Conservation (phyloP, 1,140 invertebrate genomes). For the Lutraria rhynchaena region DNA sequence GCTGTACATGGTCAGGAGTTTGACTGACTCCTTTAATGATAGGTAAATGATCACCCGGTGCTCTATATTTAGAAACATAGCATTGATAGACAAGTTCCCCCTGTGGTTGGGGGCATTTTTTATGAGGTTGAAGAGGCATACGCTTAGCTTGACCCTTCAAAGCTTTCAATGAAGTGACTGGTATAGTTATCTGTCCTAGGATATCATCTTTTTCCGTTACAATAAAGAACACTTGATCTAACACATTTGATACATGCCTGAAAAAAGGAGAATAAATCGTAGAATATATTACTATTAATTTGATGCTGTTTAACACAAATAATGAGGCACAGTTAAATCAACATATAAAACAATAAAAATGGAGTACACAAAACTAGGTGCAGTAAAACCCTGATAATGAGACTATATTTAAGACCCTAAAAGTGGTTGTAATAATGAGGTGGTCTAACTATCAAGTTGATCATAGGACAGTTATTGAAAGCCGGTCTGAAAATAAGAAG, state of each 20-base stretch:
- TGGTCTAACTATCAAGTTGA: too few relatives aligned
- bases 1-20: conserved; percentile 18
- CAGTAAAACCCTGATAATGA: too few relatives aligned
- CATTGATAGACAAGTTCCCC: conserved; percentile 78
- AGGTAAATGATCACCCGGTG: conserved; percentile 54
- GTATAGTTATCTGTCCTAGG: conserved; percentile 76
- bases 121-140: conserved; percentile 74
- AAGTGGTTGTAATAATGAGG: too few relatives aligned
- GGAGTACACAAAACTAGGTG: too few relatives aligned
- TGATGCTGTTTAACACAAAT: too few relatives aligned
- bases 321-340: too few relatives aligned
- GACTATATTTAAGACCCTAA: too few relatives aligned
- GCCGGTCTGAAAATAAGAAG: too few relatives aligned
- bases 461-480: too few relatives aligned
- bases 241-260: conserved; percentile 69
- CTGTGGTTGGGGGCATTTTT: conserved; percentile 75
- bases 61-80: conserved; percentile 74
- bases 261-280: conserved; percentile 41
- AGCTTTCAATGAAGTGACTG: conserved; percentile 68
- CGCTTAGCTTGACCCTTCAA: conserved; percentile 68
- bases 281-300: too few relatives aligned
- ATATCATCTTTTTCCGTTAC: conserved; percentile 80
- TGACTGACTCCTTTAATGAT: conserved; percentile 56
- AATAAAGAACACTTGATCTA: conserved; percentile 77
- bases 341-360: too few relatives aligned